Evolutionary conservation across 1,140 invertebrate genomes (phyloP).

Genomic region (Solenopsis fugax): DNA sequence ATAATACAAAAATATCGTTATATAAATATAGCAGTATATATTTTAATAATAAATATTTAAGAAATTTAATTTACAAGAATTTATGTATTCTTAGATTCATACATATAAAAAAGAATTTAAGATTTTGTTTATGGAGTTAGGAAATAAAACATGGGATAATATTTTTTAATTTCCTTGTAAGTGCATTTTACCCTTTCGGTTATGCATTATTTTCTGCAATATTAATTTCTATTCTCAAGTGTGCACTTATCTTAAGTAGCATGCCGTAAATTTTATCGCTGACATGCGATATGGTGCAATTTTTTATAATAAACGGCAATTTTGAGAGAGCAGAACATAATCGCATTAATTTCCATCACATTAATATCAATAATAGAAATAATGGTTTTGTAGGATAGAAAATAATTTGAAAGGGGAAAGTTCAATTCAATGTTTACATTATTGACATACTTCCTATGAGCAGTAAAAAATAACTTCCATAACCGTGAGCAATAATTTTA

Average conservation of each 20-base stretch:
- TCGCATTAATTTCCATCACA: constrained; percentile 9
- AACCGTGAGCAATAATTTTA: constrained; percentile 35
- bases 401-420: background rate
- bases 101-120: background rate
- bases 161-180: background rate
- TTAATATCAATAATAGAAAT: background rate
- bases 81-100: background rate
- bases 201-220: background rate
- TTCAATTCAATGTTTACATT: constrained; percentile 24
- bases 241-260: constrained; percentile 43
- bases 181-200: background rate
- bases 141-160: background rate
- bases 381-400: background rate
- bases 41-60: background rate
- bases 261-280: constrained; percentile 5
- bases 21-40: too few species aligned
- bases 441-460: background rate
- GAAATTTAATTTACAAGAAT: background rate
- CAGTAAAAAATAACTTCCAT: constrained; percentile 37
- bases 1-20: background rate
- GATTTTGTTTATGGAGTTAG: background rate
- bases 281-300: background rate
- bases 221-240: constrained; percentile 31
- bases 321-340: background rate
- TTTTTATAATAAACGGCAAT: constrained; percentile 24